A percentile compares a stretch with the other conserved stretches of the same genome.
phyloP scores from a whole-genome alignment of 2,113 vertebrate species.

The Salvator merianae region DNA sequence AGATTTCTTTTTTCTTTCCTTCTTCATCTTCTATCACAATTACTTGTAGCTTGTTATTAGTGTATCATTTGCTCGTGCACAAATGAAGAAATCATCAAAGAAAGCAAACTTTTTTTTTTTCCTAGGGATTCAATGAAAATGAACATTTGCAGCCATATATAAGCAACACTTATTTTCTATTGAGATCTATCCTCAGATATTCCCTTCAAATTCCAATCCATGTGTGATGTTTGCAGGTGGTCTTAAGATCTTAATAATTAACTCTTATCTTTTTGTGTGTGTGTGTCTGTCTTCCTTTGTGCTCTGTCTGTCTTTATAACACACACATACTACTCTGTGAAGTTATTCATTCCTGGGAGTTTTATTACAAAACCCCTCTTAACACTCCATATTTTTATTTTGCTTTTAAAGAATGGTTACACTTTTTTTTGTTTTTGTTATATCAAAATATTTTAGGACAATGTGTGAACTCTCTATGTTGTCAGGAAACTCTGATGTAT shows the following conservation, averaged over 20 bases:
- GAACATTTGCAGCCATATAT: constrained; percentile 60
- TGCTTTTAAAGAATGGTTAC: neutral
- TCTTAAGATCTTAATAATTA: constrained; percentile 65
- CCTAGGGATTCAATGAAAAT: constrained; percentile 47
- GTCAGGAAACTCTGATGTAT: neutral
- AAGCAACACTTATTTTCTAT: constrained; percentile 50
- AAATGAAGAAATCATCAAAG: constrained; percentile 42
- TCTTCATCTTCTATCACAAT: neutral
- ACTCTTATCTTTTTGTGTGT: too few species aligned
- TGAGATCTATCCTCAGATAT: constrained; percentile 61
- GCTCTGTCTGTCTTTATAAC: neutral
- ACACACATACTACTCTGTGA: constrained; percentile 65
- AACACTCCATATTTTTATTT: constrained; percentile 25
- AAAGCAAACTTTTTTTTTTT: constrained; percentile 64
- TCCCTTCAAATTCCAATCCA: constrained; percentile 69
- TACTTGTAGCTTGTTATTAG: neutral
- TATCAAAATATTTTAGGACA: constrained; percentile 22
- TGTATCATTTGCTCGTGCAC: neutral
- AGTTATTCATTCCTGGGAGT: constrained; percentile 52
- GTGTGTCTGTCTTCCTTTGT: too few species aligned
- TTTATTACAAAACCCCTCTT: neutral
- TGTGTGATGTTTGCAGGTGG: constrained; percentile 72
- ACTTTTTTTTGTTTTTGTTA: constrained; percentile 44
- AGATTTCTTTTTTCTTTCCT: neutral
- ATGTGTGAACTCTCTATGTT: constrained; percentile 23